Percentiles rank a stretch among this genome's conserved stretches.
Evolutionary conservation across 2,797 vertebrate genomes (phyloP).

Genomic region (Fistularia commersonii): DNA sequence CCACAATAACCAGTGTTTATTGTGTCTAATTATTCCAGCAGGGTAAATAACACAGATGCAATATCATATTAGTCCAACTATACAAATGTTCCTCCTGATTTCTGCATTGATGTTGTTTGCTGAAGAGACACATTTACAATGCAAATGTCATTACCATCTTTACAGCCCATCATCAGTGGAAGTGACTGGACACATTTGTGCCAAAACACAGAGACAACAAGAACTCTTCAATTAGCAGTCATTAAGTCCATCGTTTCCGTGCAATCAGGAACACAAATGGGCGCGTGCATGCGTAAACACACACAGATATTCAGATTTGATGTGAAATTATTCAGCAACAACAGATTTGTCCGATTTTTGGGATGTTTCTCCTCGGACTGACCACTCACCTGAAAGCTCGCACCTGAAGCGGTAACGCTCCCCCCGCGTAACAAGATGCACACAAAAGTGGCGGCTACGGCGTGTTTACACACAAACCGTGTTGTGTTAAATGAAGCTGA

Average conservation of each 20-base stretch:
- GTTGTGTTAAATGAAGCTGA: conserved; percentile 74
- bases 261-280: conserved; percentile 18
- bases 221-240: conserved; percentile 64
- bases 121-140: conserved; percentile 57
- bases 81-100: conserved; percentile 20
- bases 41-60: conserved; percentile 12
- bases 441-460: conserved; percentile 9
- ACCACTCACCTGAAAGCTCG: no score
- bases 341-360: no score
- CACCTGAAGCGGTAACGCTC: no score
- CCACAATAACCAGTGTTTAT: conserved; percentile 5
- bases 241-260: conserved; percentile 22
- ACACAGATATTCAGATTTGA: no score
- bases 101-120: conserved; percentile 17
- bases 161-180: conserved; percentile 45
- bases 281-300: neutral
- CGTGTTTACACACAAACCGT: conserved; percentile 41
- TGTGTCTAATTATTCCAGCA: conserved; percentile 15
- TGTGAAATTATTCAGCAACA: no score
- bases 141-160: conserved; percentile 37
- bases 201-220: conserved; percentile 18
- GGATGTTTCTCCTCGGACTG: no score
- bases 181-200: conserved; percentile 25
- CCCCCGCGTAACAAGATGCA: neutral
- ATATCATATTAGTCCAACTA: conserved; percentile 13